These are phyloP conservation scores for Phataginus tetradactyla DNA, from an alignment of 2,797 vertebrate genomes.

Conservation along the genomic window DNA sequence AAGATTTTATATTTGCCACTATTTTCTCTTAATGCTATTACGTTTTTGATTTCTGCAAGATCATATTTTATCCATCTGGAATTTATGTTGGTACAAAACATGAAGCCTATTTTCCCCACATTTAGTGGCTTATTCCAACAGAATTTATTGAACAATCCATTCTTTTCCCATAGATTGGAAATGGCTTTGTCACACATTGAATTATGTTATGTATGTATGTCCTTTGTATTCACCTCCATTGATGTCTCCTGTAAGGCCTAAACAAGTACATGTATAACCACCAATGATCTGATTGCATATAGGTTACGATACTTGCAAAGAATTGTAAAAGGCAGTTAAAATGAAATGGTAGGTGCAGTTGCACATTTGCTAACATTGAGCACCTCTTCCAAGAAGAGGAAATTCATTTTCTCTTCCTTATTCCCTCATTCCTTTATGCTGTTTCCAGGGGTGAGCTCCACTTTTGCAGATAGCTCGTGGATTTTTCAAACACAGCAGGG, in stretches of 20 bases:
- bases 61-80: not conserved
- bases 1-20: not conserved
- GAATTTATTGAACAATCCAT: no score
- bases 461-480: not conserved
- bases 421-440: not conserved
- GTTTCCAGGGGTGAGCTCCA: accelerated
- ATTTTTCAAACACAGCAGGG: not conserved
- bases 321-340: not conserved
- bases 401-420: not conserved
- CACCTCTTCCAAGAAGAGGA: not conserved
- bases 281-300: no score
- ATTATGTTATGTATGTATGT: accelerated
- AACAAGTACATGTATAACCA: not conserved
- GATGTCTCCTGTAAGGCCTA: not conserved
- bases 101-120: not conserved
- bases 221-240: no score
- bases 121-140: not conserved
- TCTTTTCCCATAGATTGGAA: not conserved
- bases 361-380: accelerated
- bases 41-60: not conserved
- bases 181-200: not conserved
- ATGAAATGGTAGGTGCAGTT: accelerated
- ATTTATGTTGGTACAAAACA: not conserved
- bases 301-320: accelerated
- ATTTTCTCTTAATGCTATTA: not conserved